Conservation (phyloP, 2,797 vertebrate genomes). For the Sebastes hopkinsi region DNA sequence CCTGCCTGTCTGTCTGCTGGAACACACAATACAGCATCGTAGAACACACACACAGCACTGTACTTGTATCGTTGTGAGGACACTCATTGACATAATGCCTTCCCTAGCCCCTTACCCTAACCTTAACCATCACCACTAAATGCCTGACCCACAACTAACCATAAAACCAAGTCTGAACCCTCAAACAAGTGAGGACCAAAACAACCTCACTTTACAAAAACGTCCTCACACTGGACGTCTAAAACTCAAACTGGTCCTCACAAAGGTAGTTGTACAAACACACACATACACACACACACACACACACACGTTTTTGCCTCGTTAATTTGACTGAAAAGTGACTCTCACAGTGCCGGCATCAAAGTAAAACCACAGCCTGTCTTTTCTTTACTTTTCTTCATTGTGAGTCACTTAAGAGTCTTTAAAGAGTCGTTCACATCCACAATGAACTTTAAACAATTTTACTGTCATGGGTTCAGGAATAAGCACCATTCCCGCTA, state of each 20-base stretch:
- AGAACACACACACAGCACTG: background rate
- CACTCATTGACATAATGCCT: no score
- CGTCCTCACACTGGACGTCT: no score
- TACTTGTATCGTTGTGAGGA: no score
- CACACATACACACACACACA: background rate
- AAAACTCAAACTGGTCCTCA: no score
- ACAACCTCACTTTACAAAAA: no score
- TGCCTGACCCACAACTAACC: background rate
- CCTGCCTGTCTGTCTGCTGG: conserved; percentile 82
- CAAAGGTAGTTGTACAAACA: background rate
- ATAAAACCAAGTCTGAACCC: no score
- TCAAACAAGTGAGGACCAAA: no score
- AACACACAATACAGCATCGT: background rate
- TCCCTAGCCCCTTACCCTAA: no score
- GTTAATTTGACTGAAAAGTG: background rate
- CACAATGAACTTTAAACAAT: background rate
- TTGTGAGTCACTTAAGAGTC: background rate
- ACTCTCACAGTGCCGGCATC: background rate
- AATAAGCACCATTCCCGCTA: no score
- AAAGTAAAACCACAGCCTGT: background rate
- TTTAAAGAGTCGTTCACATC: background rate
- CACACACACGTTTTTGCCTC: background rate
- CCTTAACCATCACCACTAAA: no score
- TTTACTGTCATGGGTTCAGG: background rate
- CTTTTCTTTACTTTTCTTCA: background rate